Percentiles rank a stretch among this genome's conserved stretches.
These are phyloP conservation scores for Altica lythri DNA, from an alignment of 2,888 invertebrate species.

Conservation along the genomic window DNA sequence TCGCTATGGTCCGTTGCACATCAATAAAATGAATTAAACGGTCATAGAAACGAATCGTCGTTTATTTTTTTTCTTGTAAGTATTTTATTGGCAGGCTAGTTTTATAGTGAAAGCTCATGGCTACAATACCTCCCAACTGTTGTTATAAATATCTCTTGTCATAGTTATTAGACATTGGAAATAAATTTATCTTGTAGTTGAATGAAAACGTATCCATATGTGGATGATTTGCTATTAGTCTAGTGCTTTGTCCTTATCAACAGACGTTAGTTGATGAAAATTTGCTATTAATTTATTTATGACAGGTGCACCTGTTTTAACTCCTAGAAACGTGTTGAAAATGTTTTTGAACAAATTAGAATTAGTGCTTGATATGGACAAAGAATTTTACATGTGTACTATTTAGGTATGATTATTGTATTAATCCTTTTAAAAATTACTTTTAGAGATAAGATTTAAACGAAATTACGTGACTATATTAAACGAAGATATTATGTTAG, in stretches of 20 bases:
- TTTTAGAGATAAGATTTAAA: too few relatives aligned
- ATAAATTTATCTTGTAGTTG: slow-evolving; percentile 23
- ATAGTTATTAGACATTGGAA: slow-evolving; percentile 23
- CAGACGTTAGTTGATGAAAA: slow-evolving; percentile 3
- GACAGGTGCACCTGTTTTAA: slow-evolving; percentile 1
- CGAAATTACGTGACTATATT: too few relatives aligned
- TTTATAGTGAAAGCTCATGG: slow-evolving; percentile 17
- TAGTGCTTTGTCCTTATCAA: slow-evolving; percentile 12
- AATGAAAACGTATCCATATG: slow-evolving; percentile 23
- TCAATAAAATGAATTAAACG: slow-evolving; percentile 21
- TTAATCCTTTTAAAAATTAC: too few relatives aligned
- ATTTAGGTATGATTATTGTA: too few relatives aligned
- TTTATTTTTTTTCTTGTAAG: slow-evolving; percentile 3
- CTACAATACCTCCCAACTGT: slow-evolving; percentile 31
- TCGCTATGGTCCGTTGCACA: slow-evolving; percentile 11
- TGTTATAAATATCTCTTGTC: slow-evolving; percentile 28
- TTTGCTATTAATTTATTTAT: not conserved
- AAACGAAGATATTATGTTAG: too few relatives aligned
- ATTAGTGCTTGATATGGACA: not conserved
- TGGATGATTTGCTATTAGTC: slow-evolving; percentile 18
- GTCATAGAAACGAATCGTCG: not conserved
- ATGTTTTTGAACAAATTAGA: not conserved
- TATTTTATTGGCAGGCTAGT: slow-evolving; percentile 17
- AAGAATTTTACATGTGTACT: too few relatives aligned
- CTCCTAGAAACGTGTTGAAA: not conserved